These are phyloP conservation scores for Rhinopithecus roxellana DNA, from an alignment of 2,113 vertebrate genomes.

Conservation along the genomic window DNA sequence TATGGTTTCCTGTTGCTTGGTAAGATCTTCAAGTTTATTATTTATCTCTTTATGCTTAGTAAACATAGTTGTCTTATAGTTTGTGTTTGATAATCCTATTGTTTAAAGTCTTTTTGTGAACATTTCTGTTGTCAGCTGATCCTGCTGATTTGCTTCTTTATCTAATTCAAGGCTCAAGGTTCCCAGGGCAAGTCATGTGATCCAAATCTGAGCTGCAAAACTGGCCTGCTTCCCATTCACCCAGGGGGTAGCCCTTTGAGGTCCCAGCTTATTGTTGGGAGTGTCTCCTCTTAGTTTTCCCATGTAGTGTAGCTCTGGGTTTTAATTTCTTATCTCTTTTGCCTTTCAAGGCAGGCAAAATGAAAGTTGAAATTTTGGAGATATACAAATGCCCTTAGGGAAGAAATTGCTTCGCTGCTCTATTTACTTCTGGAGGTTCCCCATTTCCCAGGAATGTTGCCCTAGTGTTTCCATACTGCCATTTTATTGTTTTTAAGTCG, in stretches of 20 bases:
- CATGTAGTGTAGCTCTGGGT: background rate
- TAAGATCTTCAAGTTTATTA: background rate
- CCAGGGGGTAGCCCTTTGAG: background rate
- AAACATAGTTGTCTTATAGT: background rate
- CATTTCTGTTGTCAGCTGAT: background rate
- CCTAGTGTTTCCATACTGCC: background rate
- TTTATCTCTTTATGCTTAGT: slow-evolving; percentile 22
- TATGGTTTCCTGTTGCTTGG: slow-evolving; percentile 19
- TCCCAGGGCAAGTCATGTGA: background rate
- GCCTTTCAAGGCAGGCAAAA: background rate
- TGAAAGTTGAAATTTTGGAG: background rate
- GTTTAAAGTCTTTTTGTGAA: background rate
- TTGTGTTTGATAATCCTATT: slow-evolving; percentile 21
- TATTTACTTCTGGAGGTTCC: background rate
- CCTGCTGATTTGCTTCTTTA: background rate
- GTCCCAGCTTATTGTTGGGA: background rate
- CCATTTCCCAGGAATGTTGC: background rate
- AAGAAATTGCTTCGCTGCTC: background rate
- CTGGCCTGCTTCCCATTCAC: background rate
- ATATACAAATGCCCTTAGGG: background rate
- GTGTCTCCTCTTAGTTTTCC: background rate
- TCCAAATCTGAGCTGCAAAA: background rate
- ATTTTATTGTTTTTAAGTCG: background rate
- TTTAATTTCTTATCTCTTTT: background rate
- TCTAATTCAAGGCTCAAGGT: slow-evolving; percentile 5